Conservation (phyloP, 2,113 vertebrate genomes). For the Eudyptes chrysolophus region DNA sequence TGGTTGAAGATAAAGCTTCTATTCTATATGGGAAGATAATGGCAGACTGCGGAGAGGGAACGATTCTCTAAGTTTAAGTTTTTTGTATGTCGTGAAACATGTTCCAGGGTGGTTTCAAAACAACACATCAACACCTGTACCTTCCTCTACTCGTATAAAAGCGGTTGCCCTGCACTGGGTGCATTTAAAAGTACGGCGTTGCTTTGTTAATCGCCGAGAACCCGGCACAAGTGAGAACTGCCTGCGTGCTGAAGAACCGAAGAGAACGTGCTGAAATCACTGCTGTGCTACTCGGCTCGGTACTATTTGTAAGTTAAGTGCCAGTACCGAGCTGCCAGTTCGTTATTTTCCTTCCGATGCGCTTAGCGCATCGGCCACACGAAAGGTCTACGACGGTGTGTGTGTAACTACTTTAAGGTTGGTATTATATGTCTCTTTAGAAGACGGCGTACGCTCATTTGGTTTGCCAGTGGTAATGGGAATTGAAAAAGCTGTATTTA, state of each 20-base stretch:
- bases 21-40: background rate
- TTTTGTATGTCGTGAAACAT: fast-evolving
- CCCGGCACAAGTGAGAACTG: background rate
- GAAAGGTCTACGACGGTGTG: background rate
- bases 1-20: background rate
- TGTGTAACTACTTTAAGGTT: background rate
- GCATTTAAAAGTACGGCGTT: fast-evolving
- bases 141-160: background rate
- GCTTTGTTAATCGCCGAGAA: background rate
- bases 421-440: background rate
- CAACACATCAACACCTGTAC: fast-evolving
- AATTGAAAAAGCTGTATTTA: constrained; percentile 53
- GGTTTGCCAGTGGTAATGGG: background rate
- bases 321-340: background rate
- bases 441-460: fast-evolving
- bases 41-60: background rate
- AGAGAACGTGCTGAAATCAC: fast-evolving
- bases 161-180: too few species aligned
- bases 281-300: background rate
- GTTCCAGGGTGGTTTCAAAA: too few species aligned
- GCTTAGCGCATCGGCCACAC: background rate
- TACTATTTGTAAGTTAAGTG: background rate
- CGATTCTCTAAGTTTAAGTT: fast-evolving
- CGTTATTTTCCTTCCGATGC: background rate
- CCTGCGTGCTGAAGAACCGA: background rate